Percentiles rank a stretch among this genome's conserved stretches.
phyloP scores from a whole-genome alignment of 2,113 vertebrate genomes.

The Empidonax traillii region DNA sequence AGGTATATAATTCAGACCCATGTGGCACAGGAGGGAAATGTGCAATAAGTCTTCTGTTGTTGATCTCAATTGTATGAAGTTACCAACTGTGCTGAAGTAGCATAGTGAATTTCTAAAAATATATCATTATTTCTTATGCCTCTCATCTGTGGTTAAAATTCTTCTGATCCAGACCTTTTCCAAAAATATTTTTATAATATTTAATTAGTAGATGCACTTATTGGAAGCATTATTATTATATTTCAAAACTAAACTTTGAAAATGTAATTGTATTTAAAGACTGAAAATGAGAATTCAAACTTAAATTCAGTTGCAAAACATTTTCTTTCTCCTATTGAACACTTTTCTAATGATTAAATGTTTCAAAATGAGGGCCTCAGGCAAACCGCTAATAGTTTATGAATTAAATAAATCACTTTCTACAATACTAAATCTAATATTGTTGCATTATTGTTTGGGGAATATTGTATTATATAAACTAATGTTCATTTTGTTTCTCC shows the following conservation, averaged over 20 bases:
- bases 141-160: background rate
- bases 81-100: background rate
- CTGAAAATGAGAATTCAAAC: conserved; percentile 11
- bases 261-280: conserved; percentile 8
- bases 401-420: conserved; percentile 28
- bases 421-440: background rate
- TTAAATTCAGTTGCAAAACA: background rate
- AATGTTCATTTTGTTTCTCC: background rate
- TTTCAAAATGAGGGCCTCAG: background rate
- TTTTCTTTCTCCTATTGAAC: background rate
- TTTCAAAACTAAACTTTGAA: background rate
- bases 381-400: background rate
- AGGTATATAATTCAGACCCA: background rate
- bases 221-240: background rate
- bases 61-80: background rate
- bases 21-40: background rate
- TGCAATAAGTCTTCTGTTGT: background rate
- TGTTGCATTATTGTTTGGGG: background rate
- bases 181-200: background rate
- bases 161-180: background rate
- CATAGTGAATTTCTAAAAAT: background rate
- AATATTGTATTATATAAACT: background rate
- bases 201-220: background rate
- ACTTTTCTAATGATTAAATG: background rate
- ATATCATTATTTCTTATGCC: background rate